Evolutionary conservation across 2,888 invertebrate species (phyloP).

Genomic region (Pristionchus entomophagus): DNA sequence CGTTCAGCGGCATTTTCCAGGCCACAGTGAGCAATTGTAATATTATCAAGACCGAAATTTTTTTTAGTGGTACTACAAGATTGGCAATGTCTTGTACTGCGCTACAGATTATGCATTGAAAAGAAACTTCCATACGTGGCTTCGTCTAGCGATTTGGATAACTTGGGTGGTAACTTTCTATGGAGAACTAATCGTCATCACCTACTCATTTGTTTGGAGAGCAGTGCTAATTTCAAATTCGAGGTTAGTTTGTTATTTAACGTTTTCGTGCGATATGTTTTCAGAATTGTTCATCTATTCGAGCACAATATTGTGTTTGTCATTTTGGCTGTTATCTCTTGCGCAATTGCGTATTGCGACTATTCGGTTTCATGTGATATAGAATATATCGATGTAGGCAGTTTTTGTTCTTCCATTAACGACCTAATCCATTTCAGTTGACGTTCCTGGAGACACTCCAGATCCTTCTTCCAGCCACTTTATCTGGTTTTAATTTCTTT

Average conservation of each 20-base stretch:
- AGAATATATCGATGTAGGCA: background rate
- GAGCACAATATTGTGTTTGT: background rate
- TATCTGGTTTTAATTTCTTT: background rate
- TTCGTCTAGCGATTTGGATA: background rate
- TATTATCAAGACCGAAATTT: background rate
- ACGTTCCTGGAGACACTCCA: background rate
- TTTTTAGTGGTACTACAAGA: too few relatives aligned
- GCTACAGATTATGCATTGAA: background rate
- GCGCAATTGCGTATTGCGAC: background rate
- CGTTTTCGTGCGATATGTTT: background rate
- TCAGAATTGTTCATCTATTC: background rate
- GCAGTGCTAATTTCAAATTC: background rate
- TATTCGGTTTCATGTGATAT: background rate
- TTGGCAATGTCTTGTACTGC: background rate
- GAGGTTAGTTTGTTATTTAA: background rate
- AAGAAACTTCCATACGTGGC: background rate
- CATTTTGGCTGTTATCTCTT: background rate
- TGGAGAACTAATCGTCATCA: background rate
- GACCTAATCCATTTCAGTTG: background rate
- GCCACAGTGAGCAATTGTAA: background rate
- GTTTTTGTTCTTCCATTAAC: background rate
- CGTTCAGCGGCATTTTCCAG: background rate
- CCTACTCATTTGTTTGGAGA: background rate
- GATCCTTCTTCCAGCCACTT: background rate
- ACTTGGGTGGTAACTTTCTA: background rate